A percentile compares a stretch with the other conserved stretches of the same genome.
These are phyloP conservation scores for Plodia interpunctella DNA, from an alignment of 1,140 invertebrate genomes.

Conservation along the genomic window DNA sequence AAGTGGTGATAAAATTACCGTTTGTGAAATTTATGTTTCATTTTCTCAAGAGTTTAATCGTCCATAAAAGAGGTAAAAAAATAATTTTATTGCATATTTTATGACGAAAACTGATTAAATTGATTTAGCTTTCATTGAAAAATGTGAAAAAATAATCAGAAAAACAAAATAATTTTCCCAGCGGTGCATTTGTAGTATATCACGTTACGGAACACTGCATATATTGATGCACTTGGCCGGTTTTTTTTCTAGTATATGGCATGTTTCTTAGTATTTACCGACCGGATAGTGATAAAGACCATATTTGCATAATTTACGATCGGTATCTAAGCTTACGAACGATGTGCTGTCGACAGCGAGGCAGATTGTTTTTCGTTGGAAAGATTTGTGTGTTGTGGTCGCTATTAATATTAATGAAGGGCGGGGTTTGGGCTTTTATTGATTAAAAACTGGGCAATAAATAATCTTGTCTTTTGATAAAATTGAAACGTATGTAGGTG, in stretches of 20 bases:
- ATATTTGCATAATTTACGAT: conserved; percentile 35
- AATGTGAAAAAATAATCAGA: background rate
- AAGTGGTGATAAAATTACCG: too few species aligned
- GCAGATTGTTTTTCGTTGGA: conserved; percentile 5
- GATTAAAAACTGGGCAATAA: background rate
- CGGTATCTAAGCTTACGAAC: conserved; percentile 9
- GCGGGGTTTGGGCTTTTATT: background rate
- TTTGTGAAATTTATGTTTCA: too few species aligned
- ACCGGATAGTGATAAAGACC: conserved; percentile 38
- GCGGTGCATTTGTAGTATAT: background rate
- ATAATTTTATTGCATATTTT: too few species aligned
- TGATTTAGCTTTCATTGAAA: too few species aligned
- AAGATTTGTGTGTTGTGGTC: conserved; percentile 1
- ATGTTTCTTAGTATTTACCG: conserved; percentile 45
- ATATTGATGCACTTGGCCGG: background rate
- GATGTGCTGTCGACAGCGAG: conserved; percentile 4
- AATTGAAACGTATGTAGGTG: background rate
- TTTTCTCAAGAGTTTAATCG: too few species aligned
- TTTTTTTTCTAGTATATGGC: conserved; percentile 25
- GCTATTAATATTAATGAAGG: conserved; percentile 3
- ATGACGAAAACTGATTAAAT: too few species aligned
- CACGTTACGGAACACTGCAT: background rate
- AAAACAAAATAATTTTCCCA: background rate
- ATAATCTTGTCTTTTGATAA: background rate
- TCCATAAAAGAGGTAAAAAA: too few species aligned